Base-by-base conservation (phyloP, 2,113 vertebrate species). In the Jacana jacana region DNA sequence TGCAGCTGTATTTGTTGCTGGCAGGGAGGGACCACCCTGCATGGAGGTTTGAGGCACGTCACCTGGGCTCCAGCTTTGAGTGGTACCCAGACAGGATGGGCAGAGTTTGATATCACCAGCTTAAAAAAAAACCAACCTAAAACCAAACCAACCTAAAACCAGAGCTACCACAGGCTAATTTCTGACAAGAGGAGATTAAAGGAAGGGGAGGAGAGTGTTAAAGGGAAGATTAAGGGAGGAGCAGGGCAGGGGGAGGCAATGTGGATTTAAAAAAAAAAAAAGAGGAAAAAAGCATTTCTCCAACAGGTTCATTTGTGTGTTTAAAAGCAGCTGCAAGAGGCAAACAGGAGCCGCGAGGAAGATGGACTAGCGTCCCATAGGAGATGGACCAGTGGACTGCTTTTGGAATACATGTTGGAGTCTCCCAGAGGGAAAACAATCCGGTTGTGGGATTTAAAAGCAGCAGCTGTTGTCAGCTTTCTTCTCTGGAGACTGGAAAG, bases 241-340 rank as follows among this genome's bases (percentile, higher is more conserved):
- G n/a, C n/a, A n/a, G n/a, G 10, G 24, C 0, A 7, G 5, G 17
- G 1, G 3, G 28, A 8, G 1, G n/a, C n/a, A n/a, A n/a, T n/a
- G n/a, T n/a, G 1, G 28, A 70, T 42, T 33, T 44, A 39, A 72
- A 5, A 27, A 6, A 11, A 17, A 22, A 61, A 13, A 1, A 44
- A 13, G 2, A 27, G 14, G 7, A 3, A 1, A 3, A 18, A 46
- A 39, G 8, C 16, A 35, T 40, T 88, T 86, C 7, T 80, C n/a
- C n/a, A 80, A 63, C 28, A 5, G 14, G 18, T 35, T 40, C 51
- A 14, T 28, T 64, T 46, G 15, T 58, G 58, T 10, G 78, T 86
- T 93, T 48, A 33, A 91, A 91, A 73, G 20, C 4, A 9, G 54
- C 31, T 48, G 60, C 42, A n/a, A 82, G 76, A 27, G 70, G 58